Base-by-base conservation (phyloP, 2,888 invertebrate species). In the Odontomyia ornata region DNA sequence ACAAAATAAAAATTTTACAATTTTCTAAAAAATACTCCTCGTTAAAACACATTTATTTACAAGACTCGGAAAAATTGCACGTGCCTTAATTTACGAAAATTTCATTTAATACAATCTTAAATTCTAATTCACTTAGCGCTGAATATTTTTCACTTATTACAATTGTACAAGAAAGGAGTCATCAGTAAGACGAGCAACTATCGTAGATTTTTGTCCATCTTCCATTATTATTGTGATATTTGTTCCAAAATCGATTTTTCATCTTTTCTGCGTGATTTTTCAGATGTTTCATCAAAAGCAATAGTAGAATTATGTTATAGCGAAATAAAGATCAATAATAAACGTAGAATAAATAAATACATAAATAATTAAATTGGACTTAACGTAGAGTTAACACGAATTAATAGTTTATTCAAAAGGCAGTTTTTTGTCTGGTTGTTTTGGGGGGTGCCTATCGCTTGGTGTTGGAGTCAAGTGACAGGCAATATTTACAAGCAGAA, bases 401-500 rank as follows among this genome's bases (percentile, higher is more conserved):
- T 71, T 23, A n/a, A n/a, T 47, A 18, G 46, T 62, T 23, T 75
- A 43, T 36, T 75, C 28, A 60, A 60, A 65, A 46, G 76, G 76
- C 76, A 76, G 76, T 76, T 76, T 67, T 36, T 11, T 67, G 76
- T 76, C 76, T 76, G 76, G 76, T 76, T 56, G 46, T 52, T 52
- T 46, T n/a, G 13, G 25, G 13, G 46, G 46, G 11, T 25, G 25
- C 18, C 23, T 25, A 47, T 46, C 15, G 25, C 47, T 13, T 25
- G 46, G 18, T 23, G 11, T 18, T 18, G 23, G 36, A 71, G 9
- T 27, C 47, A 13, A 27, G 23, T 18, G 27, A 47, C 3, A 4
- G 4, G 28, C 21, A 13, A 4, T 73, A 73, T 73, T 7, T 73
- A 57, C 57, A 73, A 69, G 21, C 0, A 43, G 25, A 36, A 57